Conservation (phyloP, 2,888 invertebrate genomes). For the Camptogramma bilineatum region DNA sequence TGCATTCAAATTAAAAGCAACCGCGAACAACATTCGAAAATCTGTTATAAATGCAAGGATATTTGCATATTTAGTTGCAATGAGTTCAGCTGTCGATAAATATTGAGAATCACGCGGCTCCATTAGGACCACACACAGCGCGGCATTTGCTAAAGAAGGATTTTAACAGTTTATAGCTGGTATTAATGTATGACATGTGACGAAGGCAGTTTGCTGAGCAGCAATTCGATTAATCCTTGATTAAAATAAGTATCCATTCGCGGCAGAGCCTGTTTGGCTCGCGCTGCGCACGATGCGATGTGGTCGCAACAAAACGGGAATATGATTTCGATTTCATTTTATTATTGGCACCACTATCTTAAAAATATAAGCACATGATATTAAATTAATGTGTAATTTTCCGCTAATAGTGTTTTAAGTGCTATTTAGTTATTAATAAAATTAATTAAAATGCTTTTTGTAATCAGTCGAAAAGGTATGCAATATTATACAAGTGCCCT, state of each 20-base stretch:
- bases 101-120: constrained; percentile 68
- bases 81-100: constrained; percentile 72
- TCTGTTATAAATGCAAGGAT: constrained; percentile 38
- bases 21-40: constrained; percentile 29
- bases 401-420: too few relatives aligned
- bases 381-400: too few relatives aligned
- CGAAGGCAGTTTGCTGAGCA: constrained; percentile 45
- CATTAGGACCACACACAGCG: constrained; percentile 74
- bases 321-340: constrained; percentile 10
- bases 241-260: constrained; percentile 73
- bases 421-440: too few relatives aligned
- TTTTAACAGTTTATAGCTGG: constrained; percentile 64
- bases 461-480: too few relatives aligned
- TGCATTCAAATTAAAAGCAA: constrained; percentile 35
- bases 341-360: background rate
- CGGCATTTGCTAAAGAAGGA: constrained; percentile 56
- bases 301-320: constrained; percentile 8
- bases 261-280: constrained; percentile 53
- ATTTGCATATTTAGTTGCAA: constrained; percentile 61
- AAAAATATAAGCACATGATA: background rate
- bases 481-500: too few relatives aligned
- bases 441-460: too few relatives aligned
- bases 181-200: constrained; percentile 63
- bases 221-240: constrained; percentile 70
- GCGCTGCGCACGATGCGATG: constrained; percentile 29